These are phyloP conservation scores for Tribolium freemani DNA, from an alignment of 2,888 invertebrate species.

Conservation along the genomic window DNA sequence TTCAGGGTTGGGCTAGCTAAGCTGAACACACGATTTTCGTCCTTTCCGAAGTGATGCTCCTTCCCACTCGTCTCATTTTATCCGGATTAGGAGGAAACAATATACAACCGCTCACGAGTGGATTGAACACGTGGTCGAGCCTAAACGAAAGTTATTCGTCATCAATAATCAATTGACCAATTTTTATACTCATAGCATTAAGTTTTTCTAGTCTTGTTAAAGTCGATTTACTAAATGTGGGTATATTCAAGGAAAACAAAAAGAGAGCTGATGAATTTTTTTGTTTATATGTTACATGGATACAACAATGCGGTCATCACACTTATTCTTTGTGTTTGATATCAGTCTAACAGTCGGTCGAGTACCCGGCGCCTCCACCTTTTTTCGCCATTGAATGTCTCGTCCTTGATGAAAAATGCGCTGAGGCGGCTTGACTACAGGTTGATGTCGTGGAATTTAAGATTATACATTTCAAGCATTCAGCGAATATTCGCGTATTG, in stretches of 20 bases:
- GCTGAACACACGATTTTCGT: slow-evolving; percentile 11
- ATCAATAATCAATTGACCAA: not conserved
- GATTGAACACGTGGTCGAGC: not conserved
- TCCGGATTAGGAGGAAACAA: slow-evolving; percentile 3
- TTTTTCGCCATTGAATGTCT: not conserved
- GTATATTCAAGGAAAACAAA: too few species aligned
- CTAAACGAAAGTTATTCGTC: not conserved
- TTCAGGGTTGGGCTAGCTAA: slow-evolving; percentile 23
- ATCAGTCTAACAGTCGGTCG: not conserved
- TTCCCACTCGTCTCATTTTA: not conserved
- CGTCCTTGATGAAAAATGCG: slow-evolving; percentile 10
- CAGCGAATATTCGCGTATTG: slow-evolving; percentile 44
- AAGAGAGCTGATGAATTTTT: too few species aligned
- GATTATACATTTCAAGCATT: slow-evolving; percentile 27
- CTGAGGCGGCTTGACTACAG: slow-evolving; percentile 4
- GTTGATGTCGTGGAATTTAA: slow-evolving; percentile 14
- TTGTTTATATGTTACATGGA: too few species aligned
- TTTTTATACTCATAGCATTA: too few species aligned
- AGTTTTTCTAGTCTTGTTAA: too few species aligned
- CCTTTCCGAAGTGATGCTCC: not conserved
- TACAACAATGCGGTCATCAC: too few species aligned
- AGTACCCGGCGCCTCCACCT: slow-evolving; percentile 18
- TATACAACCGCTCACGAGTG: slow-evolving; percentile 7
- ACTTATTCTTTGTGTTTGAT: not conserved
- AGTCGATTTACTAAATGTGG: too few species aligned